phyloP scores from a whole-genome alignment of 2,888 invertebrate genomes.

The Aromia moschata region DNA sequence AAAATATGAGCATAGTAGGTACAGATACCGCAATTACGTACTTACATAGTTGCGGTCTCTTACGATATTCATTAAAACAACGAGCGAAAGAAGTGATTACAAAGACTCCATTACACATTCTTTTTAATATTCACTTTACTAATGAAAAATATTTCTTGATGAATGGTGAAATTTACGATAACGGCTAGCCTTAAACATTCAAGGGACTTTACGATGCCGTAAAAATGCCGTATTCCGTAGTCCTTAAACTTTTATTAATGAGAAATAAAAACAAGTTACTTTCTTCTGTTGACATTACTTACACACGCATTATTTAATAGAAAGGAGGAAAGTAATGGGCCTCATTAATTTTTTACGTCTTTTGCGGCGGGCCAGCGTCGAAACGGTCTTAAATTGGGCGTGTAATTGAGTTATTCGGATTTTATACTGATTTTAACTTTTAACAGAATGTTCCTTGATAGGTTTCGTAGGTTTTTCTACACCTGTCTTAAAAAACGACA shows the following conservation, averaged over 20 bases:
- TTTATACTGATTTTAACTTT: not conserved
- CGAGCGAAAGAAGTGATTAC: not conserved
- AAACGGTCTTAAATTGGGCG: conserved; percentile 7
- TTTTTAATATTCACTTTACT: conserved; percentile 27
- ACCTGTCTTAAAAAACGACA: too few relatives aligned
- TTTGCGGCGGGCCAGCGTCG: not conserved
- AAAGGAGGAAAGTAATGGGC: conserved; percentile 10
- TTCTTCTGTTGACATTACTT: conserved; percentile 28
- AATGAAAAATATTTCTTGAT: conserved; percentile 33
- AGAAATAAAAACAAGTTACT: conserved; percentile 33
- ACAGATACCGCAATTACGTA: too few relatives aligned
- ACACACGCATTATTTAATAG: conserved; percentile 20
- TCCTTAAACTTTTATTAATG: conserved; percentile 40
- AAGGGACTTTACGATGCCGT: conserved; percentile 28
- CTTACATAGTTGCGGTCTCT: too few relatives aligned
- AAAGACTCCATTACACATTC: conserved; percentile 10
- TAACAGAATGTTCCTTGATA: too few relatives aligned
- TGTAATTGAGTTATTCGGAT: conserved; percentile 8
- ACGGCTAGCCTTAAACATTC: conserved; percentile 31
- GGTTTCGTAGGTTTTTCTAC: too few relatives aligned
- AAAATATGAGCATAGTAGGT: too few relatives aligned
- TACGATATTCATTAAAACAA: not conserved
- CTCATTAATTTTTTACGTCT: conserved; percentile 9
- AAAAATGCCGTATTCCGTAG: conserved; percentile 36
- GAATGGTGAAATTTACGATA: conserved; percentile 36